Base-by-base conservation (phyloP, 37 sponge, comb jelly and placozoan genomes). In the Hormiphora californensis region DNA sequence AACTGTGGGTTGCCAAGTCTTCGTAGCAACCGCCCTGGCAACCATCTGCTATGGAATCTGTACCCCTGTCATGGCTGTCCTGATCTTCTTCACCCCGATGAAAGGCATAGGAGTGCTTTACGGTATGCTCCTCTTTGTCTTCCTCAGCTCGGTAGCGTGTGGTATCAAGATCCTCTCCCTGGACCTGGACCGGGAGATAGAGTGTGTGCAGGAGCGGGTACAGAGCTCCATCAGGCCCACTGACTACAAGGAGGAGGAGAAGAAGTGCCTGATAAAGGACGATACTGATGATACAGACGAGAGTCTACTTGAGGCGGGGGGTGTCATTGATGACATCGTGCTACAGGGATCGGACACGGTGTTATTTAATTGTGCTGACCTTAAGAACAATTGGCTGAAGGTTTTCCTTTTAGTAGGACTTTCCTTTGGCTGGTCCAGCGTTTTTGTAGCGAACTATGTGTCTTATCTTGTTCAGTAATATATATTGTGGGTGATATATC, bases 111-210 rank as follows among this genome's bases (percentile, higher is more conserved):
- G 81, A 40, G 81, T 73, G 11, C 43, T 73, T 9, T 73, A 21
- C 25, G 81, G 81, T 1, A 32, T 73, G 36, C 81, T 73, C 27
- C 43, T 73, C 44, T 73, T 73, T 41, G 81, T 73, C 41, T 11
- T 46, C 17, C 44, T 73, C 1, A 73, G 81, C 81, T 73, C 46
- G 28, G 38, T 39, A 22, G 35, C 43, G 4, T 73, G 43, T 41
- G 81, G 81, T 11, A n/a, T 41, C n/a, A 73, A 40, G 46, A 73
- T 73, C 35, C 21, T 1, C 8, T 3, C 28, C 9, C 81, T 73
- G 46, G 81, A 73, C 46, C 35, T 73, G 81, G 44, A 33, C 7
- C 19, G 43, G 25, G 81, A 73, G 35, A 46, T 40, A 43, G 2
- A 36, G 27, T 25, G 43, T 22, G 81, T 46, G n/a, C 22, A 33